A percentile compares a stretch with the other conserved stretches of the same genome.
Evolutionary conservation across 2,113 vertebrate genomes (phyloP).

Genomic region (Forbesichthys agassizii): DNA sequence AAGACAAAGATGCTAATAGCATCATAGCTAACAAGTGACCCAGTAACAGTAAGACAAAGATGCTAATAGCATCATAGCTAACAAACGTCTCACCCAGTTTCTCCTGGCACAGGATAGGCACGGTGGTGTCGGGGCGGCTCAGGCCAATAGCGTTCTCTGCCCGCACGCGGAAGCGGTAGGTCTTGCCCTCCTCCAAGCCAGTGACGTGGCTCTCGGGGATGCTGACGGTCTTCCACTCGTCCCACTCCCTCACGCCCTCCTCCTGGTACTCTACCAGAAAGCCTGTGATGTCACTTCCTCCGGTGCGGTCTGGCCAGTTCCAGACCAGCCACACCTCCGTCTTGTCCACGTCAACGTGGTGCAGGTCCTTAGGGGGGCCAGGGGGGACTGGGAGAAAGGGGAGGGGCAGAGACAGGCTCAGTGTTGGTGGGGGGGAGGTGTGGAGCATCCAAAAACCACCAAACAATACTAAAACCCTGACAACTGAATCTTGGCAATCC

Average conservation of each 20-base stretch:
- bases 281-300: conserved; percentile 94
- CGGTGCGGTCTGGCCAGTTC: conserved; percentile 96
- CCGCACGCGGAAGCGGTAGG: conserved; percentile 93
- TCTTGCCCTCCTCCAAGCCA: conserved; percentile 92
- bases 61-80: too few species aligned
- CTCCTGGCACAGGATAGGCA: conserved; percentile 96
- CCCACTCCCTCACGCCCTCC: conserved; percentile 91
- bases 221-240: conserved; percentile 91
- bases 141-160: conserved; percentile 94
- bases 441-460: too few species aligned
- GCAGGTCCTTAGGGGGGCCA: conserved; percentile 95
- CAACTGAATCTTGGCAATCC: too few species aligned
- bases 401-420: not conserved
- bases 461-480: too few species aligned
- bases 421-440: too few species aligned
- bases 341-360: conserved; percentile 94
- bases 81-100: conserved; percentile 84
- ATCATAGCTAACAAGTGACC: too few species aligned
- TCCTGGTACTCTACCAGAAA: conserved; percentile 98
- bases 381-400: conserved; percentile 84
- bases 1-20: too few species aligned
- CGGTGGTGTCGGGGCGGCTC: conserved; percentile 92
- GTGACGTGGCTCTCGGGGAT: conserved; percentile 93
- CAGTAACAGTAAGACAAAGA: too few species aligned
- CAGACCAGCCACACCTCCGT: conserved; percentile 95